Conservation (phyloP, 2,113 vertebrate genomes). For the Serilophus lunatus region DNA sequence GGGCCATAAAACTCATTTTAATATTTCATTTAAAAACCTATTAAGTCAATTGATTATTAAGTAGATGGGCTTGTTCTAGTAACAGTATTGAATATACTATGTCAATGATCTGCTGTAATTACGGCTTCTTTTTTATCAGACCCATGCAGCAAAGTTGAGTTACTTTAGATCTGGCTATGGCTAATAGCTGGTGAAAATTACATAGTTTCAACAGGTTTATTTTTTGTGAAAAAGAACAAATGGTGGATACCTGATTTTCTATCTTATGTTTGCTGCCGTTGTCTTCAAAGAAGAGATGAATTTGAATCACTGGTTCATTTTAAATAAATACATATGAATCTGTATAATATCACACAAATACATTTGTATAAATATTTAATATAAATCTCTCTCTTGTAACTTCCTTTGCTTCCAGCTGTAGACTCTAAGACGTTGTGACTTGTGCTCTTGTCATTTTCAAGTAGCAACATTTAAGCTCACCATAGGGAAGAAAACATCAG, state of each 20-base stretch:
- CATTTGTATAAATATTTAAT: not conserved
- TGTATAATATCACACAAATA: not conserved
- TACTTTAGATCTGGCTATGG: not conserved
- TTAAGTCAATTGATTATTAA: not conserved
- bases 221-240: not conserved
- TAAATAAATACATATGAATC: not conserved
- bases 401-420: not conserved
- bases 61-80: not conserved
- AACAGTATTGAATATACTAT: not conserved
- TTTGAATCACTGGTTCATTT: not conserved
- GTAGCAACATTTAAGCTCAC: not conserved
- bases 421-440: not conserved
- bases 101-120: not conserved
- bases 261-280: not conserved
- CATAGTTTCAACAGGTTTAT: not conserved
- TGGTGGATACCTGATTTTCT: not conserved
- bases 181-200: not conserved
- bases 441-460: not conserved
- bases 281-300: not conserved
- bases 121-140: not conserved
- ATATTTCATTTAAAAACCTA: not conserved
- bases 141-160: not conserved
- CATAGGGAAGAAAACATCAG: not conserved
- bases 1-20: not conserved
- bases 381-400: not conserved